phyloP scores from a whole-genome alignment of 2,888 invertebrate species.

The Trichopoda pennipes region DNA sequence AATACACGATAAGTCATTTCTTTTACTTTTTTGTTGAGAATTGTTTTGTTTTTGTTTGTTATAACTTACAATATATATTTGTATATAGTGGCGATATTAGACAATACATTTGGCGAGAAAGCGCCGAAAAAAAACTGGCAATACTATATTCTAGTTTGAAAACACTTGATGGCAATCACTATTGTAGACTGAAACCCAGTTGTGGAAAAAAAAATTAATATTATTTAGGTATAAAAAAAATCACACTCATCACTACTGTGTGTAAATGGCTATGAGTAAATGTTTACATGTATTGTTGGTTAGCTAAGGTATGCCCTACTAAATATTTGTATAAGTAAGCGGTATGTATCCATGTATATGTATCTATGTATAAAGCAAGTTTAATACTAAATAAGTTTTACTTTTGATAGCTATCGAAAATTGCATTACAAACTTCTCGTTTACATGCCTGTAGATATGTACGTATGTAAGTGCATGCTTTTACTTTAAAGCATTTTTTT shows the following conservation, averaged over 20 bases:
- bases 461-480: not conserved
- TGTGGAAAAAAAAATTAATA: constrained; percentile 13
- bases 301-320: constrained; percentile 1
- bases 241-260: not conserved
- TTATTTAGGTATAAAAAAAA: constrained; percentile 38
- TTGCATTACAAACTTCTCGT: constrained; percentile 57
- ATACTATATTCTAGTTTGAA: too few relatives aligned
- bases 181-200: constrained; percentile 2
- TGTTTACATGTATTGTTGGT: constrained; percentile 30
- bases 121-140: too few relatives aligned
- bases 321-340: constrained; percentile 29
- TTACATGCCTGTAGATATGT: not conserved
- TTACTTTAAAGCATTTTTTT: constrained; percentile 30
- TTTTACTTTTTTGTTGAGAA: too few relatives aligned
- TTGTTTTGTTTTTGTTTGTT: too few relatives aligned
- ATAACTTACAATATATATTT: too few relatives aligned
- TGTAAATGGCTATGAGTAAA: constrained; percentile 22
- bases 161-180: constrained; percentile 44
- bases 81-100: too few relatives aligned
- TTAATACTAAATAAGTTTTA: constrained; percentile 71
- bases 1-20: too few relatives aligned
- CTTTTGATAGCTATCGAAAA: constrained; percentile 65
- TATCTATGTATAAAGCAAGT: not conserved
- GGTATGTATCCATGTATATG: not conserved
- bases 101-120: too few relatives aligned